A percentile compares a stretch with the other conserved stretches of the same genome.
phyloP scores from a whole-genome alignment of 2,888 invertebrate species.

The Hypselothyrea guttata region DNA sequence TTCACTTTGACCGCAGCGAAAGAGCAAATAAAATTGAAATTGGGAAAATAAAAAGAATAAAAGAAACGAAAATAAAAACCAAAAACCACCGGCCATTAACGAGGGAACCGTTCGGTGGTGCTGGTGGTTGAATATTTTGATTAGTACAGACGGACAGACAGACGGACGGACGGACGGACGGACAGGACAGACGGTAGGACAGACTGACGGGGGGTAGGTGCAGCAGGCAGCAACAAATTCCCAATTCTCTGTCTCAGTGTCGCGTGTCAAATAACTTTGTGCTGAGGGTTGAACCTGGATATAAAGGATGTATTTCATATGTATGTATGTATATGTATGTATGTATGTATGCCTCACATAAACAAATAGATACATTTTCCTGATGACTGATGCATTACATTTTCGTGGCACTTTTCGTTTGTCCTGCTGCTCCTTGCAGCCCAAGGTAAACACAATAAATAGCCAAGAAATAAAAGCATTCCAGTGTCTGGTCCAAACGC shows the following conservation, averaged over 20 bases:
- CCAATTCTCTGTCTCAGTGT: slow-evolving; percentile 27
- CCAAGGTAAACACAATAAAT: slow-evolving; percentile 11
- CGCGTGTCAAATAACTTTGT: slow-evolving; percentile 64
- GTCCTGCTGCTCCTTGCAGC: slow-evolving; percentile 1
- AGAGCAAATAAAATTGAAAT: neutral
- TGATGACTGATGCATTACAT: slow-evolving; percentile 29
- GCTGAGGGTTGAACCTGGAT: slow-evolving; percentile 33
- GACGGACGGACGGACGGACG: neutral
- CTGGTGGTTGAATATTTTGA: slow-evolving; percentile 26
- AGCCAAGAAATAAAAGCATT: too few relatives aligned
- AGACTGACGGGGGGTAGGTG: slow-evolving; percentile 19
- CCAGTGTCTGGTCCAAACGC: slow-evolving; percentile 7
- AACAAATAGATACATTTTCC: neutral
- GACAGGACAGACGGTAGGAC: slow-evolving; percentile 3
- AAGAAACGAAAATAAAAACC: neutral
- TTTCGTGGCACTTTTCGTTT: slow-evolving; percentile 13
- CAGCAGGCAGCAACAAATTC: slow-evolving; percentile 18
- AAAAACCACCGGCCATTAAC: slow-evolving; percentile 31
- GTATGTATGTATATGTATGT: neutral
- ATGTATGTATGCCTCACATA: too few relatives aligned
- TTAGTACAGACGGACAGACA: slow-evolving; percentile 12
- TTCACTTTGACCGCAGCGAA: slow-evolving; percentile 25
- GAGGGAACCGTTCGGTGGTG: slow-evolving; percentile 20
- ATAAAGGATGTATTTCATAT: neutral
- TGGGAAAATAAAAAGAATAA: slow-evolving; percentile 25